phyloP scores from a whole-genome alignment of 2,888 invertebrate genomes.

The Margaritifera margaritifera region DNA sequence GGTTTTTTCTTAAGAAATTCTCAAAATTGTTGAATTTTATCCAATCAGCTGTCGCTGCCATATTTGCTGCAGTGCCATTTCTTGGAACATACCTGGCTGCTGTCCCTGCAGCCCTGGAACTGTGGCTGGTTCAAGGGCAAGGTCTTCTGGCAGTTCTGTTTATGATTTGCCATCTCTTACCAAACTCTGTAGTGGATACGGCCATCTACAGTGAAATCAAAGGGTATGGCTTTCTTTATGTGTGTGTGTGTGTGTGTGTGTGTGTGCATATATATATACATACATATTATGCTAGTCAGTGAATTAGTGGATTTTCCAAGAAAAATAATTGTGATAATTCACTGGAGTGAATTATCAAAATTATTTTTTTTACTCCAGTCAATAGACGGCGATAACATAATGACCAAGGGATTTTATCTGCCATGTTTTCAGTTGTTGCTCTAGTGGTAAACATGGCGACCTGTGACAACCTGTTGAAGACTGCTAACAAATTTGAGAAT shows the following conservation, averaged over 20 bases:
- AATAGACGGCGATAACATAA: no score
- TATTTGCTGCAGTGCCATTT: slow-evolving; percentile 96
- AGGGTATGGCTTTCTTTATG: slow-evolving; percentile 79
- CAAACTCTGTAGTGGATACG: slow-evolving; percentile 93
- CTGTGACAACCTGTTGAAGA: no score
- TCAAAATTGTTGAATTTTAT: background rate
- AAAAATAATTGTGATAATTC: no score
- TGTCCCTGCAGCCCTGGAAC: slow-evolving; percentile 92
- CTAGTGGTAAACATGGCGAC: no score
- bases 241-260: background rate
- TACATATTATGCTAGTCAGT: no score
- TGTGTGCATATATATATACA: background rate
- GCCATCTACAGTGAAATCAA: slow-evolving; percentile 98
- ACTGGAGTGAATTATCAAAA: no score
- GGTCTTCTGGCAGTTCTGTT: slow-evolving; percentile 87
- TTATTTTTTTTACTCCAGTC: no score
- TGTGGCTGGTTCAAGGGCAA: slow-evolving; percentile 93
- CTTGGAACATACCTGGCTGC: slow-evolving; percentile 97
- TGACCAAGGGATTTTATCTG: no score
- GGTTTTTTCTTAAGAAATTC: background rate
- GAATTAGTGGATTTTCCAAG: no score
- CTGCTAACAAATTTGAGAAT: no score
- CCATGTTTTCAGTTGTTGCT: no score
- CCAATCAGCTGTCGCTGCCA: slow-evolving; percentile 85
- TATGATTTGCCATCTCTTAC: slow-evolving; percentile 88